A percentile compares a stretch with the other conserved stretches of the same genome.
phyloP scores from a whole-genome alignment of 2,113 vertebrate genomes.

The Pseudopipra pipra region DNA sequence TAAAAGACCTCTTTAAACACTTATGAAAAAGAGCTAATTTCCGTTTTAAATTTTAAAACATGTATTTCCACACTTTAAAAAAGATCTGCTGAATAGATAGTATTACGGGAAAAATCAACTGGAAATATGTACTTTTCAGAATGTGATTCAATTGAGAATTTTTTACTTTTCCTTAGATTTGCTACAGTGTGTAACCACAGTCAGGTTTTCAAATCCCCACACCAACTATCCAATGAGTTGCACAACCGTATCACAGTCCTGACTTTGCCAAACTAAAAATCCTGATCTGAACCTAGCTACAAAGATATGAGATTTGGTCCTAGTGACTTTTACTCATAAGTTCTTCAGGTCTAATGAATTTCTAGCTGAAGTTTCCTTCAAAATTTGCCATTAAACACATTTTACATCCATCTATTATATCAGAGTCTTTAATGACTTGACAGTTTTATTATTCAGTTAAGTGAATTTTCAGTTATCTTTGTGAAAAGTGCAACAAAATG shows the following conservation, averaged over 20 bases:
- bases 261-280: not conserved
- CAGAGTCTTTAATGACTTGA: not conserved
- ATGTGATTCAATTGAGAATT: not conserved
- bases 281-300: not conserved
- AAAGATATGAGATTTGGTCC: rapidly evolving
- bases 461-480: not conserved
- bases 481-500: not conserved
- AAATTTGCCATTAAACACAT: not conserved
- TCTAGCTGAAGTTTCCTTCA: not conserved
- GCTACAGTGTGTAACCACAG: not conserved
- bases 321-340: not conserved
- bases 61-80: not conserved
- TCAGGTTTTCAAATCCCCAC: not conserved
- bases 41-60: not conserved
- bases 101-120: not conserved
- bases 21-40: not conserved
- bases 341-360: not conserved
- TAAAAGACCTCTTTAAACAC: not conserved
- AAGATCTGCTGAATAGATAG: not conserved
- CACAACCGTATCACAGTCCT: not conserved
- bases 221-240: not conserved
- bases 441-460: not conserved
- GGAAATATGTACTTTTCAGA: not conserved
- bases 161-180: not conserved
- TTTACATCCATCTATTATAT: not conserved